phyloP scores from a whole-genome alignment of 2,888 invertebrate species.

The Andricus quercusramuli region DNA sequence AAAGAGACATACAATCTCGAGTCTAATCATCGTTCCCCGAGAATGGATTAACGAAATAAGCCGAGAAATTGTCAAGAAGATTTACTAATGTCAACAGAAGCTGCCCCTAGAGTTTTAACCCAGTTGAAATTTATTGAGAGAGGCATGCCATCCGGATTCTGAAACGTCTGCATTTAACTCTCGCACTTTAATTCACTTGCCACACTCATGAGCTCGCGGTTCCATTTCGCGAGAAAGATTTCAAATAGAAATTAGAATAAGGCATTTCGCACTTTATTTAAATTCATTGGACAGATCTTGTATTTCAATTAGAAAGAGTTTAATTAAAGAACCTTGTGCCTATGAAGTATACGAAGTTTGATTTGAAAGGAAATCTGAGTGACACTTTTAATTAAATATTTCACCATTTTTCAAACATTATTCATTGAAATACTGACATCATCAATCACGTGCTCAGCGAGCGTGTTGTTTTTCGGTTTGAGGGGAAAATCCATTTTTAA shows the following conservation, averaged over 20 bases:
- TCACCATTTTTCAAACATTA: too few species aligned
- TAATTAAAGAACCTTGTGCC: background rate
- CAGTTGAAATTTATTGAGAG: background rate
- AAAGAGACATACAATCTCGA: background rate
- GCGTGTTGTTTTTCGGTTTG: too few species aligned
- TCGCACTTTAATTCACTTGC: background rate
- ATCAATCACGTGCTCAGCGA: too few species aligned
- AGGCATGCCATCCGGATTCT: background rate
- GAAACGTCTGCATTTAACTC: background rate
- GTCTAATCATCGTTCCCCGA: background rate
- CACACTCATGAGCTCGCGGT: background rate
- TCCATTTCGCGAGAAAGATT: background rate
- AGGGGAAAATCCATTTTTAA: too few species aligned
- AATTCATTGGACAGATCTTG: background rate
- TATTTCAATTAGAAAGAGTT: background rate
- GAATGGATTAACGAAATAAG: background rate
- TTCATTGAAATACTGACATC: too few species aligned
- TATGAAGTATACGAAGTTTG: background rate
- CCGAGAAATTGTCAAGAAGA: slow-evolving; percentile 6
- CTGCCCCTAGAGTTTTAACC: background rate
- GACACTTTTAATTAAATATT: too few species aligned
- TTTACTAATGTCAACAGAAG: slow-evolving; percentile 6
- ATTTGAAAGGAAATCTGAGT: too few species aligned
- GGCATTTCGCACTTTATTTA: background rate
- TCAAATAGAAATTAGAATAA: background rate